These are phyloP conservation scores for Corvus hawaiiensis DNA, from an alignment of 2,113 vertebrate species.

Conservation along the genomic window DNA sequence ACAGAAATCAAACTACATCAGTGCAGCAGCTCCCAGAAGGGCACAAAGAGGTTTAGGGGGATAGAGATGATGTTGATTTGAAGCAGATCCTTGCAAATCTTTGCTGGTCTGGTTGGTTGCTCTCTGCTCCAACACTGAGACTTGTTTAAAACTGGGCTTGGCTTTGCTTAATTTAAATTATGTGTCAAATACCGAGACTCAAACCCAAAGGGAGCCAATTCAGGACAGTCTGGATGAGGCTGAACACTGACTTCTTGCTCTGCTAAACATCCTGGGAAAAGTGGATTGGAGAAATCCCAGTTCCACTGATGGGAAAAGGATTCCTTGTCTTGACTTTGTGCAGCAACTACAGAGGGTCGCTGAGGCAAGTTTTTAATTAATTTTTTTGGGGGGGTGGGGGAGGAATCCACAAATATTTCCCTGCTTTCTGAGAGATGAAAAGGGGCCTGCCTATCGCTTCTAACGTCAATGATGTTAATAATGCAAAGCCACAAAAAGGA, in stretches of 20 bases:
- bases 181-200: not conserved
- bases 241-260: not conserved
- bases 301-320: not conserved
- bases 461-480: constrained; percentile 39
- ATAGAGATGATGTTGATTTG: not conserved
- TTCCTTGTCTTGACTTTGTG: not conserved
- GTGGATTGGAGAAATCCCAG: not conserved
- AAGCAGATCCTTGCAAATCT: not conserved
- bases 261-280: not conserved
- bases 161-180: not conserved
- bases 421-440: constrained; percentile 14
- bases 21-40: not conserved
- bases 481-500: constrained; percentile 57
- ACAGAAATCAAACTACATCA: not conserved
- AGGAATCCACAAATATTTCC: not conserved
- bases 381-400: not conserved
- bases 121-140: not conserved
- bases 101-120: not conserved
- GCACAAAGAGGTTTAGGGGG: not conserved
- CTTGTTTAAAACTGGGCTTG: not conserved
- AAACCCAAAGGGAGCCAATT: not conserved
- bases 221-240: not conserved
- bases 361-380: constrained; percentile 45
- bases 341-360: not conserved
- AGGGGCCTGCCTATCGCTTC: not conserved